These are phyloP conservation scores for Hipposideros armiger DNA, from an alignment of 2,113 vertebrate genomes.

Conservation along the genomic window DNA sequence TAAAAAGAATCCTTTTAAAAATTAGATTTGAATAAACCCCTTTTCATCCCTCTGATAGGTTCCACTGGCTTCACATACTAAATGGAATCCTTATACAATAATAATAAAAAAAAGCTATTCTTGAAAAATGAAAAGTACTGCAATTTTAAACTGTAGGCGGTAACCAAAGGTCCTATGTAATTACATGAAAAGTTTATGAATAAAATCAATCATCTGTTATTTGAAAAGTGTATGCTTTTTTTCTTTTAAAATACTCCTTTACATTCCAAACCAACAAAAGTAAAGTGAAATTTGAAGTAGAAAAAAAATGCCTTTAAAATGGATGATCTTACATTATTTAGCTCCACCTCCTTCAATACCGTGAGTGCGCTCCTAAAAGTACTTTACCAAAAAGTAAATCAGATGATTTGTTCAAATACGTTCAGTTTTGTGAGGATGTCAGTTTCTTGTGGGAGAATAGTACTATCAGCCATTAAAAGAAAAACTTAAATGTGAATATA, in stretches of 20 bases:
- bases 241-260: conserved; percentile 33
- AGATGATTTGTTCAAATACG: not conserved
- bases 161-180: conserved; percentile 41
- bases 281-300: conserved; percentile 21
- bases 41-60: conserved; percentile 9
- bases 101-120: not conserved
- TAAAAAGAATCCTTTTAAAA: conserved; percentile 47
- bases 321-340: not conserved
- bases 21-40: conserved; percentile 43
- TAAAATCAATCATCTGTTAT: conserved; percentile 37
- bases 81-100: conserved; percentile 49
- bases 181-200: conserved; percentile 65
- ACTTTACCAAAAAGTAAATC: not conserved
- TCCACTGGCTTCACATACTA: conserved; percentile 48
- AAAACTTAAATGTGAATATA: not conserved
- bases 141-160: conserved; percentile 54
- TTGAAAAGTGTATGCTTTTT: not conserved
- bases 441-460: not conserved
- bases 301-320: not conserved
- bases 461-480: not conserved
- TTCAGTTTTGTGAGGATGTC: not conserved
- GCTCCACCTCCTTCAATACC: not conserved
- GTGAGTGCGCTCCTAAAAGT: not conserved
- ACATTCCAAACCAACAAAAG: not conserved
- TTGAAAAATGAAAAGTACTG: conserved; percentile 60